Evolutionary conservation across 2,888 invertebrate genomes (phyloP).

Genomic region (Seira musarum): DNA sequence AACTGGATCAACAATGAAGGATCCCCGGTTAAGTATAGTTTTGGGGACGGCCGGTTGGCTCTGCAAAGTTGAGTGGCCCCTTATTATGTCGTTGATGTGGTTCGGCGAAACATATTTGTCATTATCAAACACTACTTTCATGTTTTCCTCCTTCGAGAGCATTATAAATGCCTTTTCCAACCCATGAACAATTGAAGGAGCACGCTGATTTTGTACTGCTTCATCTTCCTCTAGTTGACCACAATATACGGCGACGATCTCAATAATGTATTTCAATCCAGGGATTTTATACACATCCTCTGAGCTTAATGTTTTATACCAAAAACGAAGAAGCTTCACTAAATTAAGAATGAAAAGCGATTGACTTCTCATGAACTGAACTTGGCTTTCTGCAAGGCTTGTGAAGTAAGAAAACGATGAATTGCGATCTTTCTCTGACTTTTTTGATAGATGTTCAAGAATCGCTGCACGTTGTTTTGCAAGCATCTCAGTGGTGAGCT

Average conservation of each 20-base stretch:
- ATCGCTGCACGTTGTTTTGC: background rate
- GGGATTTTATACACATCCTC: background rate
- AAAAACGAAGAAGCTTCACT: background rate
- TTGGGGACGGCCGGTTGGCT: background rate
- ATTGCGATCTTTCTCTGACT: background rate
- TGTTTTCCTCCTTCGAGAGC: background rate
- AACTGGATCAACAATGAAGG: background rate
- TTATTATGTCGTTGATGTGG: background rate
- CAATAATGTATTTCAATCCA: conserved; percentile 15
- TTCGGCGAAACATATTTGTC: background rate
- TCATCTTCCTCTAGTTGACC: conserved; percentile 1
- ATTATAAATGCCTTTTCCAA: background rate
- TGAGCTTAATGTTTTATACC: background rate
- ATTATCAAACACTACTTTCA: background rate
- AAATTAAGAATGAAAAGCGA: background rate
- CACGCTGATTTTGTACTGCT: background rate
- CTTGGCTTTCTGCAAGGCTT: background rate
- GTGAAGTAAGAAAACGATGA: background rate
- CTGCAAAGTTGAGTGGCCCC: background rate
- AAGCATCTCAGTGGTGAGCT: background rate
- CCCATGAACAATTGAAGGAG: background rate
- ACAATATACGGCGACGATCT: conserved; percentile 1
- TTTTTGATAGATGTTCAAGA: background rate
- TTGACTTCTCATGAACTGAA: background rate
- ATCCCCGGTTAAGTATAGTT: background rate